These are phyloP conservation scores for Potamilus streckersoni DNA, from an alignment of 1,140 invertebrate genomes.

Conservation along the genomic window DNA sequence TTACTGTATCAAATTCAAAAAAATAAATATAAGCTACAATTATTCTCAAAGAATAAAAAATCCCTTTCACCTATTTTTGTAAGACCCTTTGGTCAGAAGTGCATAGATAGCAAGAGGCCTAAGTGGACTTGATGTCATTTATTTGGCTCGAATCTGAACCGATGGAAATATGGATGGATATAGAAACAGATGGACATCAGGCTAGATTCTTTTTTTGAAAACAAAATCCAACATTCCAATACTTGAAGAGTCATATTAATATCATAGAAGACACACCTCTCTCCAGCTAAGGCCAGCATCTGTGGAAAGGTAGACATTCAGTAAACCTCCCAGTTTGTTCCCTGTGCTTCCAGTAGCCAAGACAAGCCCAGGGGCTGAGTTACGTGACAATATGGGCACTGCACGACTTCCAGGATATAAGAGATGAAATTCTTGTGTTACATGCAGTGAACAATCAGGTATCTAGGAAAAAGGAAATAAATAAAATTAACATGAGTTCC, in stretches of 20 bases:
- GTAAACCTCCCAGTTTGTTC: conserved; percentile 77
- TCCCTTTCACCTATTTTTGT: not conserved
- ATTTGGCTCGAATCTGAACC: not conserved
- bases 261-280: conserved; percentile 69
- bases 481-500: not conserved
- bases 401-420: conserved; percentile 83
- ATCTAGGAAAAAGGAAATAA: conserved; percentile 49
- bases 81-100: not conserved
- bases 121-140: not conserved
- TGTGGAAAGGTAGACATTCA: conserved; percentile 83
- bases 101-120: not conserved
- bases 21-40: too few species aligned
- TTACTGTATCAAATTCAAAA: too few species aligned
- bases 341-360: conserved; percentile 84
- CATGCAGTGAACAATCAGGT: conserved; percentile 83
- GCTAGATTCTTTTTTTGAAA: not conserved
- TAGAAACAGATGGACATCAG: too few species aligned
- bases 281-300: conserved; percentile 89
- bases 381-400: conserved; percentile 85
- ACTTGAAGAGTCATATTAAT: too few species aligned
- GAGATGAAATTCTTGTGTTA: conserved; percentile 86
- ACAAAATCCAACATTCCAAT: not conserved
- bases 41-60: too few species aligned
- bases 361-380: conserved; percentile 83
- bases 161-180: too few species aligned